Conservation (phyloP, 2,113 vertebrate genomes). For the Oreochromis spilurus region DNA sequence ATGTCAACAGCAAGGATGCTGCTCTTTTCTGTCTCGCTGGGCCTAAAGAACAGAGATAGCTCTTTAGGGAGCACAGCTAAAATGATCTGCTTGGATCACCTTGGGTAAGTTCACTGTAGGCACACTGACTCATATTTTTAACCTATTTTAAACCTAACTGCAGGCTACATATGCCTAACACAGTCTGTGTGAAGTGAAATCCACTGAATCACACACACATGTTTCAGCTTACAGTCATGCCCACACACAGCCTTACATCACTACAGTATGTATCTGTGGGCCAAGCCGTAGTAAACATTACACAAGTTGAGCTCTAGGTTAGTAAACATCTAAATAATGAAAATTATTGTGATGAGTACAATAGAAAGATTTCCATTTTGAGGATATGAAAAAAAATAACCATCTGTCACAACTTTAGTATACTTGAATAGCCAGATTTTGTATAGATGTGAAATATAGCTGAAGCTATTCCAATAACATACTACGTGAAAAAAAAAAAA, state of each 20-base stretch:
- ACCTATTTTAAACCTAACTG: neutral
- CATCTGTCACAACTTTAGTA: neutral
- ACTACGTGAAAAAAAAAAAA: neutral
- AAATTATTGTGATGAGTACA: neutral
- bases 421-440: neutral
- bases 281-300: neutral
- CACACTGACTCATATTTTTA: neutral
- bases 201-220: neutral
- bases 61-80: neutral
- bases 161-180: neutral
- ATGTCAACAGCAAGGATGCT: slow-evolving; percentile 34
- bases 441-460: neutral
- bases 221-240: neutral
- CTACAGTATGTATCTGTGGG: neutral
- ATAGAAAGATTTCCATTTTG: neutral
- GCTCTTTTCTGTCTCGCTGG: slow-evolving; percentile 14
- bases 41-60: slow-evolving; percentile 14
- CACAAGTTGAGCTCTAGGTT: neutral
- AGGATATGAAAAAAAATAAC: neutral
- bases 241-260: neutral
- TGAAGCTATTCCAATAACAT: neutral
- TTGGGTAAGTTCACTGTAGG: neutral
- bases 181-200: neutral
- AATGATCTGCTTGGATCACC: neutral
- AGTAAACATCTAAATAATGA: neutral